Evolutionary conservation across 2,797 vertebrate genomes (phyloP).

Genomic region (Poeciliopsis turneri): DNA sequence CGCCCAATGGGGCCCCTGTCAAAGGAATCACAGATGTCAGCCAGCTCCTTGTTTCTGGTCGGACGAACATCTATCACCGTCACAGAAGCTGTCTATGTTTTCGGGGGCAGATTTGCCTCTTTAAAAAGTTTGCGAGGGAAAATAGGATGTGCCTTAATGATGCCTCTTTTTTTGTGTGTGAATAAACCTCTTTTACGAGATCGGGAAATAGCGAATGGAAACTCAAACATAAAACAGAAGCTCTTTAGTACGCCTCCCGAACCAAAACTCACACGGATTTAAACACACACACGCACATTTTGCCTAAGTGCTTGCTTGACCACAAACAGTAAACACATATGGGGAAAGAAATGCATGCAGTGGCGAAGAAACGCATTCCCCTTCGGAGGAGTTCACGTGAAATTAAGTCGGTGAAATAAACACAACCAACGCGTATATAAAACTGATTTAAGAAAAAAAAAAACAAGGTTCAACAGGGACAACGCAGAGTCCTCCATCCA

Average conservation of each 20-base stretch:
- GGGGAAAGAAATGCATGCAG: conserved; percentile 36
- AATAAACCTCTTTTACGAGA: conserved; percentile 77
- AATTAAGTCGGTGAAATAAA: conserved; percentile 25
- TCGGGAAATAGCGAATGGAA: conserved; percentile 71
- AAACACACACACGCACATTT: conserved; percentile 6
- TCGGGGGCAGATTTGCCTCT: conserved; percentile 20
- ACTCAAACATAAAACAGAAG: conserved; percentile 73
- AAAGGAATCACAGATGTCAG: conserved; percentile 35
- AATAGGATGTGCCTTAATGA: conserved; percentile 60
- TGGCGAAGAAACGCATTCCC: conserved; percentile 30
- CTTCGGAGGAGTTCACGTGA: conserved; percentile 17
- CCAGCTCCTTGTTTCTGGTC: conserved; percentile 17
- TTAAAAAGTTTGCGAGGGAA: conserved; percentile 52
- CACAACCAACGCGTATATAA: conserved; percentile 29
- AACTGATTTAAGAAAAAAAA: conserved; percentile 3
- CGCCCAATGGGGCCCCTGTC: conserved; percentile 30
- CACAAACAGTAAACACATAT: conserved; percentile 50
- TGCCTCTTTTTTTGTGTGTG: conserved; percentile 46
- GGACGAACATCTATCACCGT: conserved; percentile 40
- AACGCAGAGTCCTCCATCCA: conserved; percentile 49
- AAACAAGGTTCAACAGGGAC: conserved; percentile 32
- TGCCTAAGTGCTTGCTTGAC: conserved; percentile 20
- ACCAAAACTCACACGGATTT: conserved; percentile 16
- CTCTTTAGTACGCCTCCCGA: conserved; percentile 51
- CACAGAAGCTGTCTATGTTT: conserved; percentile 35